Evolutionary conservation across 2,113 vertebrate genomes (phyloP).

Genomic region (Alouatta palliata): DNA sequence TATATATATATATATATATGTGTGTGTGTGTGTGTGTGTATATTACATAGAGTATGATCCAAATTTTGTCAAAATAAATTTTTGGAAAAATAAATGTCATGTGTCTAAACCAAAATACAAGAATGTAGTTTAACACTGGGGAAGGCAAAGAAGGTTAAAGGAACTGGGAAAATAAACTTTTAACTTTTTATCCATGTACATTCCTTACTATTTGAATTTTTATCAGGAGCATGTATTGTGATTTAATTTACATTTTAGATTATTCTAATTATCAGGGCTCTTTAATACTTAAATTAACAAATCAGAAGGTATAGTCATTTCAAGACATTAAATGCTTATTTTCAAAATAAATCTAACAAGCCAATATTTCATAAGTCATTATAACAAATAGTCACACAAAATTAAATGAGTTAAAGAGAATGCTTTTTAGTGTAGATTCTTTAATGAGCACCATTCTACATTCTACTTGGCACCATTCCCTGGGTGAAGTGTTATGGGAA

Average conservation of each 20-base stretch:
- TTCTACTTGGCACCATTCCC: background rate
- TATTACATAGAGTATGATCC: background rate
- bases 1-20: too few relatives aligned
- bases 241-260: constrained; percentile 14
- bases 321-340: constrained; percentile 36
- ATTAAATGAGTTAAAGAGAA: background rate
- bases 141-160: background rate
- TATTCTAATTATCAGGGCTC: constrained; percentile 24
- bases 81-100: constrained; percentile 17
- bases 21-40: too few relatives aligned
- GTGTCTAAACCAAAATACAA: constrained; percentile 36
- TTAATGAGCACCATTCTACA: constrained; percentile 6
- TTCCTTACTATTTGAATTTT: constrained; percentile 25
- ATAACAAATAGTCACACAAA: constrained; percentile 14
- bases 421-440: background rate
- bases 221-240: background rate
- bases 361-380: constrained; percentile 20
- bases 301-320: background rate
- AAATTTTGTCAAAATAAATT: constrained; percentile 27
- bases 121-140: background rate
- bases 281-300: background rate
- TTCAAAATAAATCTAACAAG: constrained; percentile 56
- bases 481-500: background rate
- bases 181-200: constrained; percentile 12
- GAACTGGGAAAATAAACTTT: constrained; percentile 22